phyloP scores from a whole-genome alignment of 2,113 vertebrate genomes.

The Hippopotamus amphibius region DNA sequence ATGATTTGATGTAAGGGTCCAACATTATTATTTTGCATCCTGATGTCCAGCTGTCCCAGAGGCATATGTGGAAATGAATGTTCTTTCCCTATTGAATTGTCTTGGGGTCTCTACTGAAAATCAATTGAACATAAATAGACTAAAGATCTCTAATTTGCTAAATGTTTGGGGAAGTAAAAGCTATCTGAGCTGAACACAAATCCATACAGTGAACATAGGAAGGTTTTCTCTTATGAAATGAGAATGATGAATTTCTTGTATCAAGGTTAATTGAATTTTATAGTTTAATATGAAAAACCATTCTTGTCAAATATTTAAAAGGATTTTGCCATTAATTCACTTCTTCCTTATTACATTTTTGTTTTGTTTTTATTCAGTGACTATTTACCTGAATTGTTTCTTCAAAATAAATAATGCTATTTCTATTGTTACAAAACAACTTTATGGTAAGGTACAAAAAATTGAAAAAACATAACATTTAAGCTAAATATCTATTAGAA shows the following conservation, averaged over 20 bases:
- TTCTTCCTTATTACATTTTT: neutral
- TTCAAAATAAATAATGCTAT: neutral
- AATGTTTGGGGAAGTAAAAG: neutral
- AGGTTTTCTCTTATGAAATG: neutral
- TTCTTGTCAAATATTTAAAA: neutral
- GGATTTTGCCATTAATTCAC: neutral
- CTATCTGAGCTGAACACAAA: neutral
- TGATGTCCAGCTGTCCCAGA: neutral
- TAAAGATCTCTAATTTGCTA: neutral
- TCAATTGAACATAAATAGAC: neutral
- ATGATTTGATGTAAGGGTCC: neutral
- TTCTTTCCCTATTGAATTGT: neutral
- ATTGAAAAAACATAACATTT: neutral
- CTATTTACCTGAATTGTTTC: neutral
- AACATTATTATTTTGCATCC: neutral
- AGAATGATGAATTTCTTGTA: neutral
- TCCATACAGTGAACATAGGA: neutral
- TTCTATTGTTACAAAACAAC: neutral
- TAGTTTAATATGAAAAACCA: neutral
- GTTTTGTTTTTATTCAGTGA: neutral
- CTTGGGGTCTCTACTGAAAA: neutral
- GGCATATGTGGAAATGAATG: neutral
- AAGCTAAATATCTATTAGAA: neutral
- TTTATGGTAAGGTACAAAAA: neutral
- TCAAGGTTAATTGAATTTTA: neutral